Conservation (phyloP, 2,797 vertebrate genomes). For the Garrulus glandarius region DNA sequence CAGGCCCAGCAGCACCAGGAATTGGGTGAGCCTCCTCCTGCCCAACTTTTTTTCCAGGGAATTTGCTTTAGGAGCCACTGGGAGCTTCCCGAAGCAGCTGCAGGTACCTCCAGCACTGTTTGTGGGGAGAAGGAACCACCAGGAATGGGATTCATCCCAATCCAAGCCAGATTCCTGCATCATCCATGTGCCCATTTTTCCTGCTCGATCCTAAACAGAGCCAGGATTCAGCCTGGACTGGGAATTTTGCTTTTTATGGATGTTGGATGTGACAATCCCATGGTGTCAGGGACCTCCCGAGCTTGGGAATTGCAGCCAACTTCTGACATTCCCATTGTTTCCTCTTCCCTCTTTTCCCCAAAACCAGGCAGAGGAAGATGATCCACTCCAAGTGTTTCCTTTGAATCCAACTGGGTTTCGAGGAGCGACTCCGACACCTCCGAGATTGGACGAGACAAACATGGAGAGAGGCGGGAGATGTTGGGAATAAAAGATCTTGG, state of each 20-base stretch:
- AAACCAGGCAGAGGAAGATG: constrained; percentile 2
- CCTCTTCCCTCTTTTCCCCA: neutral
- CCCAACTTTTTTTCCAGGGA: neutral
- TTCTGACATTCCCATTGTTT: neutral
- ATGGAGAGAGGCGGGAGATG: neutral
- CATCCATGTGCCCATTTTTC: fast-evolving
- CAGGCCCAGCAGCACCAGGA: neutral
- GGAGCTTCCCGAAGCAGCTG: neutral
- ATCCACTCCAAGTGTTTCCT: neutral
- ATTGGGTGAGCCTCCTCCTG: neutral
- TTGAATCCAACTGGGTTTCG: neutral
- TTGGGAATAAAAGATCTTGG: neutral
- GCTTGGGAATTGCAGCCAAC: neutral
- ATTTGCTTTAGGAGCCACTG: neutral
- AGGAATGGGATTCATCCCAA: neutral
- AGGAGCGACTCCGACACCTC: neutral
- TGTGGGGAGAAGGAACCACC: neutral
- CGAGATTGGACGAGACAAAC: neutral
- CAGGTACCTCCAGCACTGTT: neutral
- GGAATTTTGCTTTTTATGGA: neutral
- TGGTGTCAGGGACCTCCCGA: neutral
- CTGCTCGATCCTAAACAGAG: neutral
- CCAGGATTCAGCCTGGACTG: neutral
- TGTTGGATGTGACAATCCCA: neutral
- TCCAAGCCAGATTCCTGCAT: too few relatives aligned